These are phyloP conservation scores for Empis livida DNA, from an alignment of 2,888 invertebrate genomes.

Conservation along the genomic window DNA sequence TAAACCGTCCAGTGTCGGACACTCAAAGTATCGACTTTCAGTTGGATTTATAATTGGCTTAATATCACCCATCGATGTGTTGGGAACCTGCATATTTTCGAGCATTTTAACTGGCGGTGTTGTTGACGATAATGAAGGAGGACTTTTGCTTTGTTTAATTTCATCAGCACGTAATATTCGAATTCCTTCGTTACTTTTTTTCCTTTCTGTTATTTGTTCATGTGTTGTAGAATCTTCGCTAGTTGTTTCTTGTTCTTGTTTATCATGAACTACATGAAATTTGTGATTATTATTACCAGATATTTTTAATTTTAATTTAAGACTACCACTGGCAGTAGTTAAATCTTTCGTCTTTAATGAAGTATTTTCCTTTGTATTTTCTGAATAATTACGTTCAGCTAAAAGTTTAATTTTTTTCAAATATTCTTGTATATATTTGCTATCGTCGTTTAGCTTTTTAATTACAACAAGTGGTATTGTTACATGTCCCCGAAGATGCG, in stretches of 20 bases:
- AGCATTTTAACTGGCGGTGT: constrained; percentile 3
- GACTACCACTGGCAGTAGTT: constrained; percentile 7
- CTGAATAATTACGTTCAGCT: neutral
- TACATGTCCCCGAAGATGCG: constrained; percentile 11
- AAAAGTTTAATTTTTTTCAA: neutral
- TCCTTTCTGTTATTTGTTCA: neutral
- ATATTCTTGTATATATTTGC: constrained; percentile 13
- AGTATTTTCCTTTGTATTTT: constrained; percentile 7
- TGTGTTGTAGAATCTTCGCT: neutral
- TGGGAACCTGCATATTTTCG: constrained; percentile 7
- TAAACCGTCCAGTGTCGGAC: constrained; percentile 18
- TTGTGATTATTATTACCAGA: constrained; percentile 5
- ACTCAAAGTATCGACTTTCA: constrained; percentile 18
- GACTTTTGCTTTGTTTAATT: constrained; percentile 12
- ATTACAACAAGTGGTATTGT: constrained; percentile 14
- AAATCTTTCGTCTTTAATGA: neutral
- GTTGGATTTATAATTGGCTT: constrained; percentile 2
- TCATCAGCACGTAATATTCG: constrained; percentile 15
- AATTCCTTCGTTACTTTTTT: constrained; percentile 3
- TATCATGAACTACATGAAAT: neutral
- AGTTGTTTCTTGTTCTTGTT: too few species aligned
- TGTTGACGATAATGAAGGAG: constrained; percentile 4
- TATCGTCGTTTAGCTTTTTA: constrained; percentile 12
- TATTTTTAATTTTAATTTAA: constrained; percentile 18
- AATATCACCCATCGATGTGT: neutral